phyloP scores from a whole-genome alignment of 2,888 invertebrate species.

The Copidosoma aretas region DNA sequence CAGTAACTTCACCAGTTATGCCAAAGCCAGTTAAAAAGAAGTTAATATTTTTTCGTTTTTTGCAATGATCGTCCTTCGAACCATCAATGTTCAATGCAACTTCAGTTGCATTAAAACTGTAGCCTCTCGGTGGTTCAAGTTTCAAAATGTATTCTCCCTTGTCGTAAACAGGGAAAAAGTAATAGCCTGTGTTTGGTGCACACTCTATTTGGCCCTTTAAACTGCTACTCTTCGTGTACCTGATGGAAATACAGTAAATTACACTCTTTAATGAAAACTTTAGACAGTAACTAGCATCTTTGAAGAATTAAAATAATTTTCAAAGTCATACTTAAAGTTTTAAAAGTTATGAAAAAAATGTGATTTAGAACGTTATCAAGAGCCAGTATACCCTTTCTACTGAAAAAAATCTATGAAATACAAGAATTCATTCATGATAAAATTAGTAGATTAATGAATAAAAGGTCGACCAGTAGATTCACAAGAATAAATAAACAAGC shows the following conservation, averaged over 20 bases:
- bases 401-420: too few species aligned
- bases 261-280: neutral
- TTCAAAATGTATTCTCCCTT: conserved; percentile 81
- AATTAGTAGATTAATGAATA: neutral
- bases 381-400: too few species aligned
- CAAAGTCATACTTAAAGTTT: too few species aligned
- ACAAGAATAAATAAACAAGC: neutral
- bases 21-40: conserved; percentile 95
- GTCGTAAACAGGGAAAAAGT: conserved; percentile 93
- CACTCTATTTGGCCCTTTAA: conserved; percentile 95
- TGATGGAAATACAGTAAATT: conserved; percentile 55
- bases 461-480: neutral
- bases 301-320: too few species aligned
- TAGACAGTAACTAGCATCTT: neutral
- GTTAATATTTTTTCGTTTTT: conserved; percentile 89
- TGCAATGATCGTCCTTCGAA: conserved; percentile 79
- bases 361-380: too few species aligned
- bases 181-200: conserved; percentile 97
- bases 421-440: too few species aligned
- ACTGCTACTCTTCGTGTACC: conserved; percentile 89
- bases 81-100: conserved; percentile 84
- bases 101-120: conserved; percentile 88
- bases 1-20: conserved; percentile 75
- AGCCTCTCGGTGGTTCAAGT: conserved; percentile 84
- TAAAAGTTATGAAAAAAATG: too few species aligned